Evolutionary conservation across 2,888 invertebrate species (phyloP).

Genomic region (Metallyticus violacea): DNA sequence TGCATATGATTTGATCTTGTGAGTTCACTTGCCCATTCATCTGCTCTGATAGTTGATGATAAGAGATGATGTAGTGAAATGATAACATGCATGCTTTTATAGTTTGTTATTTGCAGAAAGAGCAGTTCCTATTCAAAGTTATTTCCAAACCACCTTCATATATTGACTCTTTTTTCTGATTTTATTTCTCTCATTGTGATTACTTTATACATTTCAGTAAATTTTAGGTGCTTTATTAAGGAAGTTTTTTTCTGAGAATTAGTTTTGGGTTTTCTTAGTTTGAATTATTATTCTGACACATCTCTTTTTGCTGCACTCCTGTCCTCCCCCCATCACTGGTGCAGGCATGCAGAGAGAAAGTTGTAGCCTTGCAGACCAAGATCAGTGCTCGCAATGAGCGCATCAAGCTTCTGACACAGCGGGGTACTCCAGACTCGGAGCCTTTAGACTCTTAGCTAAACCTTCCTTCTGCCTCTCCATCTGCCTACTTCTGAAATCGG

Average conservation of each 20-base stretch:
- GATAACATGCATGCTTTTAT: not conserved
- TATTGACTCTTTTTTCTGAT: not conserved
- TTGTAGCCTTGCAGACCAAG: constrained; percentile 83
- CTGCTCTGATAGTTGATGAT: not conserved
- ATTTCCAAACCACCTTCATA: not conserved
- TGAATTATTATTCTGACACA: constrained; percentile 39
- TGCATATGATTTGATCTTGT: too few species aligned
- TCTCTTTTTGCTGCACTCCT: constrained; percentile 48
- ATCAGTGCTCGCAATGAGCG: constrained; percentile 84
- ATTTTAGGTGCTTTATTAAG: not conserved
- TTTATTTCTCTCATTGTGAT: not conserved
- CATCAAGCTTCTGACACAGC: constrained; percentile 81
- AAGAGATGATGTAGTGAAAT: too few species aligned
- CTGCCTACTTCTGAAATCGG: not conserved
- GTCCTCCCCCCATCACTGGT: constrained; percentile 29
- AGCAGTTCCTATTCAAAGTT: not conserved
- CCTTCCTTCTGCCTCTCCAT: constrained; percentile 34
- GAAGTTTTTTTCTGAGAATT: constrained; percentile 1
- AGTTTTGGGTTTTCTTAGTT: constrained; percentile 26
- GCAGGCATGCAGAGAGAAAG: constrained; percentile 81
- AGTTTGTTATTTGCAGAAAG: not conserved
- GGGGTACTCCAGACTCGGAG: constrained; percentile 80
- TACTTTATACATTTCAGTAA: not conserved
- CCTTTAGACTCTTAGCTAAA: constrained; percentile 64
- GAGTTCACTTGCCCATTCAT: not conserved